phyloP scores from a whole-genome alignment of 1,140 invertebrate genomes.

The Plodia interpunctella region DNA sequence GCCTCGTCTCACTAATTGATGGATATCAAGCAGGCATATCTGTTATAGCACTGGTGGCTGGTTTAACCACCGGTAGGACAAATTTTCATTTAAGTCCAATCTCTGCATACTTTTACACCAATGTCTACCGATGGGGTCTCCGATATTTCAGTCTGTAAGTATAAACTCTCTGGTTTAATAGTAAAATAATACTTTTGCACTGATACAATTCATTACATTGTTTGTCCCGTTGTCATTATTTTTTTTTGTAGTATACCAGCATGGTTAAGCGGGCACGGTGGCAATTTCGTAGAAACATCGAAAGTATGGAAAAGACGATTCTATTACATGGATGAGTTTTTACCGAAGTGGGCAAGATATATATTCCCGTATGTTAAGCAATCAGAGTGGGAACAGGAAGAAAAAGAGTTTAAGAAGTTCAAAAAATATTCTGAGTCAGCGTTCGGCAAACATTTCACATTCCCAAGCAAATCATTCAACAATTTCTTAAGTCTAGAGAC shows the following conservation, averaged over 20 bases:
- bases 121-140: constrained; percentile 49
- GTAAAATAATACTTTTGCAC: neutral
- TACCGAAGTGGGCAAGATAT: constrained; percentile 44
- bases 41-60: constrained; percentile 31
- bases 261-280: constrained; percentile 45
- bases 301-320: constrained; percentile 51
- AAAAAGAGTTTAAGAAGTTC: constrained; percentile 40
- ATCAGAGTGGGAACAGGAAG: constrained; percentile 47
- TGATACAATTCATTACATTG: no score
- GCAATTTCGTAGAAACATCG: constrained; percentile 42
- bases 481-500: constrained; percentile 39
- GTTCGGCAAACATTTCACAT: constrained; percentile 49
- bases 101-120: constrained; percentile 48
- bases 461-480: constrained; percentile 37
- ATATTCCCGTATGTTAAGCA: constrained; percentile 41
- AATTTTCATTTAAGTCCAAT: constrained; percentile 42
- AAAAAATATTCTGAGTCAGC: constrained; percentile 44
- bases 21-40: constrained; percentile 44
- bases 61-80: constrained; percentile 27
- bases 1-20: constrained; percentile 38
- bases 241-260: constrained; percentile 36
- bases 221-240: no score
- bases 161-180: neutral
- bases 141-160: constrained; percentile 55
- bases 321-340: constrained; percentile 53